Percentiles rank a stretch among this genome's conserved stretches.
Conservation (phyloP, 2,113 vertebrate species). For the Octodon degus region DNA sequence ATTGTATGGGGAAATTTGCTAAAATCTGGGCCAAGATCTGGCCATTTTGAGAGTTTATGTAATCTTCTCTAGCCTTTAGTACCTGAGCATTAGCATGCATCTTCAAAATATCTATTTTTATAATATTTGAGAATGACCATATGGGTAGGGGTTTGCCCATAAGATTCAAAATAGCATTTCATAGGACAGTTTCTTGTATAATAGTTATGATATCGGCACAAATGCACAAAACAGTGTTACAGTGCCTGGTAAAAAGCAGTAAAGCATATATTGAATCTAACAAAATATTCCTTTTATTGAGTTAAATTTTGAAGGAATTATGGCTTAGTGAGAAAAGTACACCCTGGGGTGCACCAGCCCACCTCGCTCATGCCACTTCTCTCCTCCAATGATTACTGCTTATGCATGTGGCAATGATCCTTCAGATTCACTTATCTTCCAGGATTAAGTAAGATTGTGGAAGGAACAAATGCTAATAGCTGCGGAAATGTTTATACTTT, state of each 20-base stretch:
- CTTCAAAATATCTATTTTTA: not conserved
- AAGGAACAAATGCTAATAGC: not conserved
- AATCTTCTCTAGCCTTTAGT: not conserved
- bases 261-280: not conserved
- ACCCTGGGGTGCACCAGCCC: not conserved
- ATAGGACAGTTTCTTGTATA: not conserved
- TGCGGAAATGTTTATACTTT: not conserved
- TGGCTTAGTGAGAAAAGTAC: not conserved
- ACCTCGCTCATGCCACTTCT: fast-evolving
- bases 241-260: not conserved
- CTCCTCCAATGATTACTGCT: not conserved
- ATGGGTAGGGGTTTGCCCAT: not conserved
- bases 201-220: not conserved
- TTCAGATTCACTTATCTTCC: not conserved
- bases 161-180: not conserved
- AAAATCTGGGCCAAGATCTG: not conserved
- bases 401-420: not conserved
- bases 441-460: not conserved
- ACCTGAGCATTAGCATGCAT: not conserved
- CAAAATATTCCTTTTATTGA: not conserved
- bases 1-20: not conserved
- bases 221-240: not conserved
- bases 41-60: not conserved
- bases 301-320: not conserved
- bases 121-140: not conserved